These are phyloP conservation scores for Ectemnius cavifrons DNA, from an alignment of 2,888 invertebrate genomes.

Conservation along the genomic window DNA sequence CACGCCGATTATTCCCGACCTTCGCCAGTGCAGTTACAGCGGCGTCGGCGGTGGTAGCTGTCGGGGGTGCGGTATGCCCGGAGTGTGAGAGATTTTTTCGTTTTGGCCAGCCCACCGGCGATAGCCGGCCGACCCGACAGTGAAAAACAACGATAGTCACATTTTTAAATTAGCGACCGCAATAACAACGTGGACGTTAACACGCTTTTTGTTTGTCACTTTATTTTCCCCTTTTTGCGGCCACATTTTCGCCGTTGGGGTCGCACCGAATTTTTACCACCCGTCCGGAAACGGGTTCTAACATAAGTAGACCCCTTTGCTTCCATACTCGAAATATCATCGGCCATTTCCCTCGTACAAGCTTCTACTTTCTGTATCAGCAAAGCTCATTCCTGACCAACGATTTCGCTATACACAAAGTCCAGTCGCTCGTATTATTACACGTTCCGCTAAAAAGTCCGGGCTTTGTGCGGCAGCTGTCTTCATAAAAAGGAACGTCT, in stretches of 20 bases:
- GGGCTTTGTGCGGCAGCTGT: too few species aligned
- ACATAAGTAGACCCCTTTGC: background rate
- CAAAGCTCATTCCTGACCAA: too few species aligned
- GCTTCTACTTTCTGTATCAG: too few species aligned
- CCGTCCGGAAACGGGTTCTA: background rate
- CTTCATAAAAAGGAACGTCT: too few species aligned
- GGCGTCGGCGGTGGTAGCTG: background rate
- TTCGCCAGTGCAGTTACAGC: conserved; percentile 12
- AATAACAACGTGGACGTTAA: conserved; percentile 25
- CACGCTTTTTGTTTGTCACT: conserved; percentile 18
- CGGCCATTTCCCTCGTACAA: too few species aligned
- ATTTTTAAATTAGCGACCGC: conserved; percentile 53
- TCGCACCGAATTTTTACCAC: background rate
- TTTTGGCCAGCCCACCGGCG: conserved; percentile 5
- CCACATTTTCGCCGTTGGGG: background rate
- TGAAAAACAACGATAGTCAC: conserved; percentile 46
- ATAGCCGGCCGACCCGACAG: conserved; percentile 23
- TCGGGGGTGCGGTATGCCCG: background rate
- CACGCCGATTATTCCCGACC: conserved; percentile 45
- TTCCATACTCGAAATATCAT: too few species aligned
- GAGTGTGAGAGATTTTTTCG: conserved; percentile 5
- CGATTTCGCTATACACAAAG: too few species aligned
- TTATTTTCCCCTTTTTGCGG: conserved; percentile 24
- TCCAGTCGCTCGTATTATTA: too few species aligned
- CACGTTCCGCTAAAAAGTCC: too few species aligned